Percentiles rank a stretch among this genome's conserved stretches.
These are phyloP conservation scores for Balearica regulorum DNA, from an alignment of 2,797 vertebrate species.

Conservation along the genomic window DNA sequence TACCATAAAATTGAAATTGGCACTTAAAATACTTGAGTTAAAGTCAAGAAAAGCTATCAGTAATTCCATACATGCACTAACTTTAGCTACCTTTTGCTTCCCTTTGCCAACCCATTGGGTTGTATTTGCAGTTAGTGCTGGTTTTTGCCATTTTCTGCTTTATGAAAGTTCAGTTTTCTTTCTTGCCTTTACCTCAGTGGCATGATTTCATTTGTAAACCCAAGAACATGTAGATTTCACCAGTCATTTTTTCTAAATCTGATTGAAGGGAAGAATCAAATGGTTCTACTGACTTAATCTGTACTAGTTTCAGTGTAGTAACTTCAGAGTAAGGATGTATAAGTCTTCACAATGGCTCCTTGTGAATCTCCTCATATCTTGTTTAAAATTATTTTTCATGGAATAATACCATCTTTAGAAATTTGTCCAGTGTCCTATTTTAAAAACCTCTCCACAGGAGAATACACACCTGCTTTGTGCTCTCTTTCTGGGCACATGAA, in stretches of 20 bases:
- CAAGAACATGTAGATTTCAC: neutral
- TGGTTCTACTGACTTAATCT: neutral
- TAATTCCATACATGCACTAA: neutral
- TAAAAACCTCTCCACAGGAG: neutral
- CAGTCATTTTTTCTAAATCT: neutral
- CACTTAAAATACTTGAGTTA: neutral
- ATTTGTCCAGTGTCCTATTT: neutral
- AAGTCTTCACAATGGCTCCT: neutral
- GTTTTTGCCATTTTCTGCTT: neutral
- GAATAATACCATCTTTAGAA: neutral
- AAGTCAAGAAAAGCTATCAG: neutral
- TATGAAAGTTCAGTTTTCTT: neutral
- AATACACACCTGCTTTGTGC: neutral
- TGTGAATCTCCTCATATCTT: neutral
- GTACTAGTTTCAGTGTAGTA: neutral
- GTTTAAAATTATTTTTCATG: neutral
- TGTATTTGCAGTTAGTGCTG: neutral
- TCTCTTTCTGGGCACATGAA: neutral
- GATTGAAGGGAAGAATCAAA: neutral
- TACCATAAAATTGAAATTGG: constrained; percentile 6
- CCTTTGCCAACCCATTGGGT: neutral
- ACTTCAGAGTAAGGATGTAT: neutral
- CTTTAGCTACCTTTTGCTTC: neutral
- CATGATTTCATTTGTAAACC: neutral
- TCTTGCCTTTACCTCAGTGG: neutral